Percentiles rank a stretch among this genome's conserved stretches.
phyloP scores from a whole-genome alignment of 2,888 invertebrate genomes.

The Acleris sparsana region DNA sequence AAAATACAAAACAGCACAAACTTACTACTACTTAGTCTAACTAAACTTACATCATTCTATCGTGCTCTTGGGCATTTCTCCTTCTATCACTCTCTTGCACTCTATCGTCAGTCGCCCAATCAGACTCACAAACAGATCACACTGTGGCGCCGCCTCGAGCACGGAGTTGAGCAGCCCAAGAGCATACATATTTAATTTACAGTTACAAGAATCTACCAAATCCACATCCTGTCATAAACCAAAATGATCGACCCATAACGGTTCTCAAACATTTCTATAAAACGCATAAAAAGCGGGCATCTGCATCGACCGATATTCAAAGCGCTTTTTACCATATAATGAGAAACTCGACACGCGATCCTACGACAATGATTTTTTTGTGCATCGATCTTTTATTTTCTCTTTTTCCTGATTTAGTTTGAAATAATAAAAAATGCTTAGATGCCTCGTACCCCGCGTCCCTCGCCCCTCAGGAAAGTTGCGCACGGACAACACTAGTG shows the following conservation, averaged over 20 bases:
- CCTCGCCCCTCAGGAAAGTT: no score
- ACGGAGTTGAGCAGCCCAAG: no score
- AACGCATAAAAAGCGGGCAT: slow-evolving; percentile 73
- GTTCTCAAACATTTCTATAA: slow-evolving; percentile 65
- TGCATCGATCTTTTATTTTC: slow-evolving; percentile 39
- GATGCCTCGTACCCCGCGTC: background rate
- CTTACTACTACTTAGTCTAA: no score
- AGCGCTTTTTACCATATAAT: slow-evolving; percentile 62
- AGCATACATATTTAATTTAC: no score
- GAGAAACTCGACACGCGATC: slow-evolving; percentile 66
- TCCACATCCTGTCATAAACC: slow-evolving; percentile 47
- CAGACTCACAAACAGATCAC: no score
- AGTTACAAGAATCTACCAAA: background rate
- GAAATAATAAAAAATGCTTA: background rate
- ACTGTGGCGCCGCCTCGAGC: no score
- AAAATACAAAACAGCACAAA: no score
- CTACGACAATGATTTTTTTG: slow-evolving; percentile 52
- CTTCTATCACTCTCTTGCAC: no score
- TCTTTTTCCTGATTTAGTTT: background rate
- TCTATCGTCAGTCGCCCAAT: no score
- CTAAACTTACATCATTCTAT: no score
- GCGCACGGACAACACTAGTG: no score
- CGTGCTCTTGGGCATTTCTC: no score
- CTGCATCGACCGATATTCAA: slow-evolving; percentile 75
- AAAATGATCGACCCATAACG: slow-evolving; percentile 62